Conservation (phyloP, 2,113 vertebrate genomes). For the Petrocephalus zakoni region DNA sequence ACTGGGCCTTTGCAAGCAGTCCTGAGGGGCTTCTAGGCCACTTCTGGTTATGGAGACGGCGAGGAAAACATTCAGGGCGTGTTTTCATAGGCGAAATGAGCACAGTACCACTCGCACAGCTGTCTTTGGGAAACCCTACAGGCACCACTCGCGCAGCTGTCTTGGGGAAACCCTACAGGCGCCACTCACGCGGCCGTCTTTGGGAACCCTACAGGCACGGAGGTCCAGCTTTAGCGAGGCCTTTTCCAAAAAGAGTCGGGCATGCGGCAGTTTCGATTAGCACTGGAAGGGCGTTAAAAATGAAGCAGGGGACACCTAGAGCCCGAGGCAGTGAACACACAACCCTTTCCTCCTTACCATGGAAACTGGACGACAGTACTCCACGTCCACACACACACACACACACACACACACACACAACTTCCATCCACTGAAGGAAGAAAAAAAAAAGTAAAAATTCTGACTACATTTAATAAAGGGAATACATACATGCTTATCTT, state of each 20-base stretch:
- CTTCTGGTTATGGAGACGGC: not conserved
- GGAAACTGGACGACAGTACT: not conserved
- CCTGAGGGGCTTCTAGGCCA: not conserved
- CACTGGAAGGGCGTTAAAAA: not conserved
- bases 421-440: not conserved
- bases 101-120: not conserved
- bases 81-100: not conserved
- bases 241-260: not conserved
- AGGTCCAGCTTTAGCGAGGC: not conserved
- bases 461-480: not conserved
- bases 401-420: not conserved
- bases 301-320: not conserved
- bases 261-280: not conserved
- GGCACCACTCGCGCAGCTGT: not conserved
- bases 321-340: not conserved
- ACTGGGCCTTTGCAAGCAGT: not conserved
- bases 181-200: not conserved
- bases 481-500: not conserved
- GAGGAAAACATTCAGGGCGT: not conserved
- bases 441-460: not conserved
- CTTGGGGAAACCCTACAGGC: not conserved
- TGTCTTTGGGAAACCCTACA: not conserved
- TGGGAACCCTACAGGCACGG: not conserved
- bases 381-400: no score
- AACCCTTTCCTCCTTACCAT: not conserved